Evolutionary conservation across 2,888 invertebrate species (phyloP), one percentile per base, ranked within the genome.

Genomic region (Drosophila melanosoma): DNA sequence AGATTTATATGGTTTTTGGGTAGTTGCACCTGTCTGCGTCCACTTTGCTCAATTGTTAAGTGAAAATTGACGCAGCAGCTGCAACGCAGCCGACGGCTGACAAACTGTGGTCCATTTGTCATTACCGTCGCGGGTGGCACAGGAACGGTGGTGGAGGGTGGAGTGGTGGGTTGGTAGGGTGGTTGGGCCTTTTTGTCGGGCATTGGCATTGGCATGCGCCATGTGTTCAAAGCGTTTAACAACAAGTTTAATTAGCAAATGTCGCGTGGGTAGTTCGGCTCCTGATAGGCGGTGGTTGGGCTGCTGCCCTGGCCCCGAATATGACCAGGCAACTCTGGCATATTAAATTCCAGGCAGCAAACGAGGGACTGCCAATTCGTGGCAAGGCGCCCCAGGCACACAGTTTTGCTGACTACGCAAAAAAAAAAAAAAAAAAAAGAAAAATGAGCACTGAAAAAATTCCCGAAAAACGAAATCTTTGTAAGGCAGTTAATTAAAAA

Each of bases 401-500:
- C 65, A 74, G 48, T 71, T 76, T 72, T 58, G 66, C 63, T 64
- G 65, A 66, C 52, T 45, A 65, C 53, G 52, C 53, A 20, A n/a
- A 40, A 40, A 54, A 56, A 38, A 54, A 48, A 23, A 48, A 33
- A 42, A 40, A 45, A 65, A 63, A 58, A 65, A 5, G 66, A 3
- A 52, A 45, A 54, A 57, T 29, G 65, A 74, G 65, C 49, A 15
- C 26, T 29, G 26, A 35, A 32, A 33, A 65, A 66, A 65, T 52
- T 65, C 45, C 56, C 72, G 45, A 70, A 78, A 77, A 77, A 66
- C 61, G 62, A 83, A 88, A 88, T 84, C 89, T 88, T 84, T 87
- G 87, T 76, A 72, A 89, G 84, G 79, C 83, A 84, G 89, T 84
- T 84, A 84, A 84, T 84, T 84, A 84, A 84, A 84, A 84, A 88